phyloP scores from a whole-genome alignment of 23 tunicate genomes.

The Halocynthia aurantium region DNA sequence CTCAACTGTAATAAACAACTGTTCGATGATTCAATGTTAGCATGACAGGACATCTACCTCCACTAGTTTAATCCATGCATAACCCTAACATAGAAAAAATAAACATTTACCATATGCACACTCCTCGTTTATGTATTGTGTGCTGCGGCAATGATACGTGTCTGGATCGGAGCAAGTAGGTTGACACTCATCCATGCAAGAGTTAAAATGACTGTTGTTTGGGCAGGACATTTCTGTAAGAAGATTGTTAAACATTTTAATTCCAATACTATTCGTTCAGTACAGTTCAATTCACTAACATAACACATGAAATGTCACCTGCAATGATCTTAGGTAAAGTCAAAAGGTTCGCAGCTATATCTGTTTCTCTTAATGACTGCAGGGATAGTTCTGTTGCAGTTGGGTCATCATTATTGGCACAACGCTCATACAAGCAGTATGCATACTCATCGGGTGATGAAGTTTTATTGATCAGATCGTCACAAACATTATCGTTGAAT shows the following conservation, averaged over 20 bases:
- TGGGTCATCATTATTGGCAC: slow-evolving; percentile 12
- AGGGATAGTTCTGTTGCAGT: too few species aligned
- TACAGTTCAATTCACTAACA: not conserved
- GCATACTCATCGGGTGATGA: not conserved
- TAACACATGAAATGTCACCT: not conserved
- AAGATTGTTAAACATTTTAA: not conserved
- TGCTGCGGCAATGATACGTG: slow-evolving; percentile 6
- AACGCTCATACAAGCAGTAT: slow-evolving; percentile 28
- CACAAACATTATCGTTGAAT: too few species aligned
- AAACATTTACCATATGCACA: slow-evolving; percentile 38
- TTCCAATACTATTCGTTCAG: not conserved
- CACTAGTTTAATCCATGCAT: too few species aligned
- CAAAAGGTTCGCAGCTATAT: too few species aligned
- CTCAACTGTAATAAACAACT: too few species aligned
- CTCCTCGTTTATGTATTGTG: slow-evolving; percentile 1
- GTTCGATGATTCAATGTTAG: too few species aligned
- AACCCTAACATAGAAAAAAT: not conserved
- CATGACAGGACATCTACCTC: too few species aligned
- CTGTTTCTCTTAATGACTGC: too few species aligned
- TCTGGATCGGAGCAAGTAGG: slow-evolving; percentile 46
- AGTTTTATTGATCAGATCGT: too few species aligned
- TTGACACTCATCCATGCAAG: slow-evolving; percentile 53
- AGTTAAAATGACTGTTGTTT: slow-evolving; percentile 26
- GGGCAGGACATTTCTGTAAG: slow-evolving; percentile 21
- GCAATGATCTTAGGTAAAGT: too few species aligned